Evolutionary conservation across 2,888 invertebrate genomes (phyloP).

Genomic region (Linyphia triangularis): DNA sequence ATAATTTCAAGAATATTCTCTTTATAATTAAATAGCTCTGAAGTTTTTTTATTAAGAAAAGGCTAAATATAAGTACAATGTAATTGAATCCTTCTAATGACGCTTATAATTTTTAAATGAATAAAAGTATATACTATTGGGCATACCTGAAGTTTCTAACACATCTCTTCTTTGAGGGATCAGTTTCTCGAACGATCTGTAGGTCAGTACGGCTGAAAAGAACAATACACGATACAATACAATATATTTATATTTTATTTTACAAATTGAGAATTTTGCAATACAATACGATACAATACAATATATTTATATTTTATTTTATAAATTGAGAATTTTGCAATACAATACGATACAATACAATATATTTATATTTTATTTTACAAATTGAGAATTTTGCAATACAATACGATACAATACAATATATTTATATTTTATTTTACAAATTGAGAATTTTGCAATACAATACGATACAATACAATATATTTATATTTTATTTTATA

Average conservation of each 20-base stretch:
- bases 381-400: neutral
- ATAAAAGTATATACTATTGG: neutral
- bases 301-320: neutral
- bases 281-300: too few species aligned
- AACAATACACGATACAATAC: too few species aligned
- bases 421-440: neutral
- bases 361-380: neutral
- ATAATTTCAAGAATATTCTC: too few species aligned
- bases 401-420: too few species aligned
- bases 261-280: neutral
- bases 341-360: too few species aligned
- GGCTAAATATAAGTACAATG: neutral
- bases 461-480: too few species aligned
- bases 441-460: neutral
- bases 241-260: neutral
- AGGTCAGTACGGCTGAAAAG: conserved; percentile 87
- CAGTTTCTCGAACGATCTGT: conserved; percentile 89
- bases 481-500: too few species aligned
- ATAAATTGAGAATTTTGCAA: neutral
- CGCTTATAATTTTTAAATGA: neutral
- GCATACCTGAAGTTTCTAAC: conserved; percentile 80
- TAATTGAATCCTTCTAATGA: neutral
- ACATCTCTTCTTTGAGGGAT: conserved; percentile 81
- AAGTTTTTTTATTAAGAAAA: neutral
- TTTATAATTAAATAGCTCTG: too few species aligned